Evolutionary conservation across 2,888 invertebrate species (phyloP).

Genomic region (Phorcus lineatus): DNA sequence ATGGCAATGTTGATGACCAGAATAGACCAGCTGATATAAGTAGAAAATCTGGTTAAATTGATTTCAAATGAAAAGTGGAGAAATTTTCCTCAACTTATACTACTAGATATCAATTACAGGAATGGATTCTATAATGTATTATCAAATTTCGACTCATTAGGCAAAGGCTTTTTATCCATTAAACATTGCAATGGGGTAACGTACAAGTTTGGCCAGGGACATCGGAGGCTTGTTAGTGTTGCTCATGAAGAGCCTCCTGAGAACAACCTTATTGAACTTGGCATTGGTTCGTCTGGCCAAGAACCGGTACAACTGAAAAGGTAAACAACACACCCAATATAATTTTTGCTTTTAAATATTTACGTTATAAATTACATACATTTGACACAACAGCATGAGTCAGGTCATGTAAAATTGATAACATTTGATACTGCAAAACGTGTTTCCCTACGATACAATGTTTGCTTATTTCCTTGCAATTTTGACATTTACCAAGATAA

Average conservation of each 20-base stretch:
- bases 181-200: constrained; percentile 37
- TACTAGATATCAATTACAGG: too few species aligned
- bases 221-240: constrained; percentile 95
- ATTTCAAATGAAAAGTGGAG: too few species aligned
- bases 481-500: neutral
- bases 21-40: too few species aligned
- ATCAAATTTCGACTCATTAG: too few species aligned
- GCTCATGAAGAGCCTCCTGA: constrained; percentile 98
- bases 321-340: neutral
- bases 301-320: constrained; percentile 90
- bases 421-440: too few species aligned
- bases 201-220: constrained; percentile 88
- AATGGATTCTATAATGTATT: neutral
- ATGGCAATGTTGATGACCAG: too few species aligned
- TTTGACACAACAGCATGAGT: too few species aligned
- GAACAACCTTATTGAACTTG: constrained; percentile 96
- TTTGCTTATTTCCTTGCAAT: neutral
- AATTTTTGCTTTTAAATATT: neutral
- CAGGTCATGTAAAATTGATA: too few species aligned
- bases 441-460: neutral
- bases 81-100: too few species aligned
- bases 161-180: too few species aligned
- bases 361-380: neutral
- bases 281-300: constrained; percentile 95
- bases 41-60: too few species aligned